Conservation (phyloP, 2,888 invertebrate genomes). For the Nymphalis c-album region DNA sequence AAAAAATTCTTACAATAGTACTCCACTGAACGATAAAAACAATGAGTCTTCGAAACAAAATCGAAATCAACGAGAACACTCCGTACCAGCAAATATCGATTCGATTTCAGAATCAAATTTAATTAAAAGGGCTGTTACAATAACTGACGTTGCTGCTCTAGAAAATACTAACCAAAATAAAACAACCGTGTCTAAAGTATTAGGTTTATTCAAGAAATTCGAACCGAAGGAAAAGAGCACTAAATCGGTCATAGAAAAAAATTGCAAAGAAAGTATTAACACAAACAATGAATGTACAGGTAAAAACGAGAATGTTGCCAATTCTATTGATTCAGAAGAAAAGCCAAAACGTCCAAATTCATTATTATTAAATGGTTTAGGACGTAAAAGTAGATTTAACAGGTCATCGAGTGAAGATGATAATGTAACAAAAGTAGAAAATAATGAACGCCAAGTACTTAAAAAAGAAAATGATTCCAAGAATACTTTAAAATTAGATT, state of each 20-base stretch:
- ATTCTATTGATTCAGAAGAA: constrained; percentile 55
- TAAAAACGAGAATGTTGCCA: constrained; percentile 47
- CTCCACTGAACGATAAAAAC: constrained; percentile 49
- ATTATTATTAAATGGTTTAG: constrained; percentile 77
- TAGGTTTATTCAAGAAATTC: constrained; percentile 89
- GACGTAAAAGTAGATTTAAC: constrained; percentile 75
- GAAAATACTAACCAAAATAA: constrained; percentile 75
- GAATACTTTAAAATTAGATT: constrained; percentile 83
- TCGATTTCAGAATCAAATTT: constrained; percentile 84
- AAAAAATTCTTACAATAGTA: constrained; percentile 64
- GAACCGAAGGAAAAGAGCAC: constrained; percentile 80
- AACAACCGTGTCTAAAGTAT: constrained; percentile 87
- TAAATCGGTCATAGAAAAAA: constrained; percentile 60
- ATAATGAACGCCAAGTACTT: constrained; percentile 52
- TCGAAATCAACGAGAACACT: constrained; percentile 84
- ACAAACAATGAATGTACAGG: constrained; percentile 11
- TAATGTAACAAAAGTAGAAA: constrained; percentile 49
- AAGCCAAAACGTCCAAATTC: constrained; percentile 80
- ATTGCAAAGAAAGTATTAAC: constrained; percentile 45
- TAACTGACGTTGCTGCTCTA: constrained; percentile 83
- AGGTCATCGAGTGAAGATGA: constrained; percentile 73
- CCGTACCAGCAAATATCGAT: constrained; percentile 80
- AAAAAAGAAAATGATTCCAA: constrained; percentile 65
- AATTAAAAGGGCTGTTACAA: constrained; percentile 87
- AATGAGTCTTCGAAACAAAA: constrained; percentile 73